phyloP scores from a whole-genome alignment of 2,797 vertebrate genomes.

The Cuculus canorus region DNA sequence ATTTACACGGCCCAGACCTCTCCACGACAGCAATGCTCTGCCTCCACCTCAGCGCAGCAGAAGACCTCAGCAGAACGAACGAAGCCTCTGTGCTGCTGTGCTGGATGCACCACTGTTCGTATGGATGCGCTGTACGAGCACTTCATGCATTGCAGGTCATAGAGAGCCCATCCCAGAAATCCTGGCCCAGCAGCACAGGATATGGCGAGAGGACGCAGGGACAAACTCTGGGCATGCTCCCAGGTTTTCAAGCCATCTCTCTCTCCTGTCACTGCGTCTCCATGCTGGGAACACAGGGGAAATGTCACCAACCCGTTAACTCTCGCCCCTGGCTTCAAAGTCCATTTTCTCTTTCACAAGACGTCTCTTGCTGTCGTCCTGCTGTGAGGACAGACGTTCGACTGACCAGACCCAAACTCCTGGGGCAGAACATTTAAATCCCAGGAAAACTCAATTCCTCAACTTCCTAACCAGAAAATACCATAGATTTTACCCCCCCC shows the following conservation, averaged over 20 bases:
- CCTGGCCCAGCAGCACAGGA: background rate
- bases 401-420: background rate
- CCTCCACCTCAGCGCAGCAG: background rate
- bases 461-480: background rate
- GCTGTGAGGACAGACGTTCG: background rate
- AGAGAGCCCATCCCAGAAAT: background rate
- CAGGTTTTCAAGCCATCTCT: background rate
- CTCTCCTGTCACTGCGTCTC: background rate
- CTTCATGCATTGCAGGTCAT: background rate
- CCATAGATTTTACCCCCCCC: accelerated
- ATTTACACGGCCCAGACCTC: background rate
- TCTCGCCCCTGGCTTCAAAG: background rate
- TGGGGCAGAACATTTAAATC: background rate
- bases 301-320: background rate
- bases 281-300: accelerated
- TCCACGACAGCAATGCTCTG: accelerated
- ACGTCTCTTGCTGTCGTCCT: background rate
- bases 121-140: no score
- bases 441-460: background rate
- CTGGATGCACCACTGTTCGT: accelerated
- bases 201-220: background rate
- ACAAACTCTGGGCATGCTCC: background rate
- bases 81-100: background rate
- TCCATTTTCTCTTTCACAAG: background rate
- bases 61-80: background rate